Conservation (phyloP, 1,140 invertebrate genomes). For the Heterodera schachtii region DNA sequence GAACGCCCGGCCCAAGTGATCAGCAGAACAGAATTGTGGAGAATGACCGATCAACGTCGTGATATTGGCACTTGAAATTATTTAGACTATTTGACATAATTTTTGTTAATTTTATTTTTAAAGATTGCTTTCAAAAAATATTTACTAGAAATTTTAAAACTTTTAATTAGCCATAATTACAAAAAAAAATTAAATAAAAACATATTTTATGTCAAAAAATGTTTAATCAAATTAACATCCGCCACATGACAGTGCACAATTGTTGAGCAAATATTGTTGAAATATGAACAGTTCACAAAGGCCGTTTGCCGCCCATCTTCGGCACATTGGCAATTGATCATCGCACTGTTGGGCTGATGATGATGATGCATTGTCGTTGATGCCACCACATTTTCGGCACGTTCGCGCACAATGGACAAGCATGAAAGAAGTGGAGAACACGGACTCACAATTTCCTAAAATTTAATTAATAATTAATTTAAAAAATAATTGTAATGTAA, state of each 20-base stretch:
- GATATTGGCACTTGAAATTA: no score
- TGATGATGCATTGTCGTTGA: neutral
- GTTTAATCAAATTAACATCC: neutral
- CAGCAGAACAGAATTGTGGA: no score
- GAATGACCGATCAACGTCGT: no score
- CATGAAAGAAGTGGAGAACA: constrained; percentile 50
- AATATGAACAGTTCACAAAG: constrained; percentile 54
- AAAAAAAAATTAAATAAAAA: neutral
- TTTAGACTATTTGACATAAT: no score
- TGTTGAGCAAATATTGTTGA: constrained; percentile 23
- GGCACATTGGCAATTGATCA: constrained; percentile 53
- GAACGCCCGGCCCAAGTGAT: no score
- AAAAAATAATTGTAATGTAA: no score
- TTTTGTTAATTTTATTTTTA: no score
- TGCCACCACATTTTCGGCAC: constrained; percentile 43
- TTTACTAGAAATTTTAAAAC: no score
- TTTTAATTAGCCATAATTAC: neutral
- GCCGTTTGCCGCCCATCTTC: constrained; percentile 53
- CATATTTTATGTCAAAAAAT: neutral
- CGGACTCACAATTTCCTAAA: constrained; percentile 56
- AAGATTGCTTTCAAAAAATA: no score
- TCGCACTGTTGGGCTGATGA: constrained; percentile 18
- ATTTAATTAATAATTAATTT: no score
- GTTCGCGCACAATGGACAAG: constrained; percentile 50
- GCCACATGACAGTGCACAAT: constrained; percentile 16